These are phyloP conservation scores for Bagarius yarrelli DNA, from an alignment of 2,113 vertebrate species.

Conservation along the genomic window DNA sequence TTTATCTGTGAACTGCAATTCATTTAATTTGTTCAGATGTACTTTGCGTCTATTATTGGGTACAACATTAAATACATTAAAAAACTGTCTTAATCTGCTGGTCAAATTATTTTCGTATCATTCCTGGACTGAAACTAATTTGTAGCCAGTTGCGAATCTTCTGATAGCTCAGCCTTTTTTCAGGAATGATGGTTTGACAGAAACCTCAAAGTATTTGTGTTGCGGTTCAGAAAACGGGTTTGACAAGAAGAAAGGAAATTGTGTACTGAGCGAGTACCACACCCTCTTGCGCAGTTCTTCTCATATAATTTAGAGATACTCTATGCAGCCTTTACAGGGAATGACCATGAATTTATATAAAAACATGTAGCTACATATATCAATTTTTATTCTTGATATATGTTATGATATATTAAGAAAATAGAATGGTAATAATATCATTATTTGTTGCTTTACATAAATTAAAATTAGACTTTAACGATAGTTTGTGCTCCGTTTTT, in stretches of 20 bases:
- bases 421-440: background rate
- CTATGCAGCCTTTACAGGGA: too few species aligned
- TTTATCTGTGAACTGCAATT: background rate
- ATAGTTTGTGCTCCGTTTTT: background rate
- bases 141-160: background rate
- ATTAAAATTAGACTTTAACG: background rate
- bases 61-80: background rate
- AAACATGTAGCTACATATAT: background rate
- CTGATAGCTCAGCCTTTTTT: background rate
- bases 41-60: background rate
- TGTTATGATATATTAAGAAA: background rate
- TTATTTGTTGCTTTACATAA: background rate
- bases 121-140: background rate
- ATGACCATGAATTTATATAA: background rate
- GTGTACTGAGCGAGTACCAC: slow-evolving; percentile 43
- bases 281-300: slow-evolving; percentile 46
- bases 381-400: background rate
- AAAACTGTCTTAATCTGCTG: background rate
- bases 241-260: slow-evolving; percentile 44
- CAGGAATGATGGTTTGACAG: background rate
- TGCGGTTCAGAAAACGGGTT: slow-evolving; percentile 60
- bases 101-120: background rate
- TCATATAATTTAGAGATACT: background rate
- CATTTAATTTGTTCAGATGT: background rate
- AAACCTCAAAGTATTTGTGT: slow-evolving; percentile 54